Conservation (phyloP, 64 coral and sea anemone species). For the Montipora capricornis region DNA sequence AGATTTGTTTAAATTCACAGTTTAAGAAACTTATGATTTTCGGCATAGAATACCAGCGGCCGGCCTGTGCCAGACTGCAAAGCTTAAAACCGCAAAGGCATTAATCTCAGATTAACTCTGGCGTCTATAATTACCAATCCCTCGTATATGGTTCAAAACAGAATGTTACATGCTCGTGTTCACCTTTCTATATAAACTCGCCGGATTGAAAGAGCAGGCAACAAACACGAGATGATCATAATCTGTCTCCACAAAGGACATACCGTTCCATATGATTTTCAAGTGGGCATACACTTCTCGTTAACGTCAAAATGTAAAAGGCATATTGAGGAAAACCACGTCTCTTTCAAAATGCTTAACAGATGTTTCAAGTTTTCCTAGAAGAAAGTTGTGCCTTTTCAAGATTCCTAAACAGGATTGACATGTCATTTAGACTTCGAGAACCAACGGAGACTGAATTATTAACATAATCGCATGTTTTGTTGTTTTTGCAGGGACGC, state of each 20-base stretch:
- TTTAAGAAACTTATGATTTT: slow-evolving; percentile 44
- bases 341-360: not conserved
- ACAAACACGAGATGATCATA: not conserved
- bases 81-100: slow-evolving; percentile 10
- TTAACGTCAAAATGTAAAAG: slow-evolving; percentile 45
- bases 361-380: not conserved
- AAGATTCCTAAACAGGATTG: too few relatives aligned
- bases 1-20: slow-evolving; percentile 12
- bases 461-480: slow-evolving; percentile 6
- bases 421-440: too few relatives aligned
- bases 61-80: not conserved
- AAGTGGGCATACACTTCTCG: slow-evolving; percentile 27
- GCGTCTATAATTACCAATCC: slow-evolving; percentile 1
- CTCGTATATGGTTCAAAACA: not conserved
- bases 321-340: not conserved
- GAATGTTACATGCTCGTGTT: not conserved
- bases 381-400: not conserved
- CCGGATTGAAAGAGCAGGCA: not conserved
- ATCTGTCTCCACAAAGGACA: not conserved
- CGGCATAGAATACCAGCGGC: not conserved
- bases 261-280: slow-evolving; percentile 24
- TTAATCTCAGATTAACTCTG: not conserved
- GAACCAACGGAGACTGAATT: too few relatives aligned
- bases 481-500: slow-evolving; percentile 44
- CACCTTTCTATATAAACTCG: not conserved